Base-by-base conservation (phyloP, 2,113 vertebrate genomes). In the Laticauda colubrina region DNA sequence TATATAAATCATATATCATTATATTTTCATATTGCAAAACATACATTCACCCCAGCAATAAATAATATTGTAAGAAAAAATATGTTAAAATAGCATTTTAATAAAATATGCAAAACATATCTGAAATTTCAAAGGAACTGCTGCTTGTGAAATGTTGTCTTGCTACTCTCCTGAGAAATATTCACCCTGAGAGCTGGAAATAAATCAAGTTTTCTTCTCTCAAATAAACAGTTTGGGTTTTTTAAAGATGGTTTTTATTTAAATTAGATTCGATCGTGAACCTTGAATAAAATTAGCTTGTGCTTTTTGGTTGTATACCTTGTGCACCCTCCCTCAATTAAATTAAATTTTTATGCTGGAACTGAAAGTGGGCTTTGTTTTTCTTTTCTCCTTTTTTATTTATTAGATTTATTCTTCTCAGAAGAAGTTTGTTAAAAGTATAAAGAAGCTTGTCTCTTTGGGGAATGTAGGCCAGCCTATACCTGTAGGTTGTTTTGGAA, bases 1-100 rank as follows among this genome's bases (percentile, higher is more conserved):
- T 93, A 53, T 87, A 24, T 87, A 94, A 95, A 91, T 91, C 4
- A 90, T 94, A 21, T 3, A 81, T 39, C 75, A 81, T 75, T 75
- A 75, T 75, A 64, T 89, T 34, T 94, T 91, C 4, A 88, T 94
- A 8, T 3, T 69, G 61, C 61, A 39, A 95, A 95, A 93, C 4
- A 91, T 89, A 90, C 23, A 95, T 94, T 95, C 92, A 94, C 89
- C 81, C 81, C 21, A 89, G n/a, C 45, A 93, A 57, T 85, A 95
- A 95, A 93, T 93, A 96, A 93, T 1, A 21, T 85, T 95, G 87
- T 23, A 7, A 90, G 75, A 92, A 93, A 61, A 61, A 88, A 89
- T 94, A 85, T 48, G 93, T n/a, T 92, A 89, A 92, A 93, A 56
- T 89, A 92, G 91, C 93, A 94, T 24, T 64, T 93, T 89, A 81